Evolutionary conservation across 2,113 vertebrate species (phyloP).

Genomic region (Seriola rivoliana): DNA sequence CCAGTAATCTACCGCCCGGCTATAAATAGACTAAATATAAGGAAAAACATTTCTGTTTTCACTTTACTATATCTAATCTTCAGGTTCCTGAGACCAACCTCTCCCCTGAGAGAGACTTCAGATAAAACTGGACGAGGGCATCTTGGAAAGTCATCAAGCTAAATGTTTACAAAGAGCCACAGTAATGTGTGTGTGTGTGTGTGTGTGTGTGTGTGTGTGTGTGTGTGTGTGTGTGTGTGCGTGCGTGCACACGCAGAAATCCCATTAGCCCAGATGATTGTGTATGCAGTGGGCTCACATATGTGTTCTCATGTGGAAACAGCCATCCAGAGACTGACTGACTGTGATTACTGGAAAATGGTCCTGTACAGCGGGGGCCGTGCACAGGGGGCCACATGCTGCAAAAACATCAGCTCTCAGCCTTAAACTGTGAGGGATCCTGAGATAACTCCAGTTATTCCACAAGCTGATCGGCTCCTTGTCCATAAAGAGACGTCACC

Average conservation of each 20-base stretch:
- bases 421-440: neutral
- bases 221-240: slow-evolving; percentile 29
- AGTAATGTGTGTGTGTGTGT: slow-evolving; percentile 52
- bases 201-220: slow-evolving; percentile 33
- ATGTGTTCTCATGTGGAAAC: slow-evolving; percentile 4
- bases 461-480: too few relatives aligned
- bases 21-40: slow-evolving; percentile 70
- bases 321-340: slow-evolving; percentile 23
- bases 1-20: slow-evolving; percentile 51
- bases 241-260: slow-evolving; percentile 38
- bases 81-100: slow-evolving; percentile 23
- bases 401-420: neutral
- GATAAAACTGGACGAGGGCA: slow-evolving; percentile 77
- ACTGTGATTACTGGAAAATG: slow-evolving; percentile 33
- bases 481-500: too few relatives aligned
- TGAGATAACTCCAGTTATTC: neutral
- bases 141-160: slow-evolving; percentile 80
- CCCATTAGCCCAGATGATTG: slow-evolving; percentile 60
- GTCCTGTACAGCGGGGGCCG: neutral
- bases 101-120: slow-evolving; percentile 57
- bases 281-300: neutral
- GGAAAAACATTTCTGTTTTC: slow-evolving; percentile 63
- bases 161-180: slow-evolving; percentile 81
- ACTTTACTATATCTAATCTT: slow-evolving; percentile 71
- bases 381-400: slow-evolving; percentile 13